Conservation (phyloP, 2,888 invertebrate species). For the Heliconius ismenius region DNA sequence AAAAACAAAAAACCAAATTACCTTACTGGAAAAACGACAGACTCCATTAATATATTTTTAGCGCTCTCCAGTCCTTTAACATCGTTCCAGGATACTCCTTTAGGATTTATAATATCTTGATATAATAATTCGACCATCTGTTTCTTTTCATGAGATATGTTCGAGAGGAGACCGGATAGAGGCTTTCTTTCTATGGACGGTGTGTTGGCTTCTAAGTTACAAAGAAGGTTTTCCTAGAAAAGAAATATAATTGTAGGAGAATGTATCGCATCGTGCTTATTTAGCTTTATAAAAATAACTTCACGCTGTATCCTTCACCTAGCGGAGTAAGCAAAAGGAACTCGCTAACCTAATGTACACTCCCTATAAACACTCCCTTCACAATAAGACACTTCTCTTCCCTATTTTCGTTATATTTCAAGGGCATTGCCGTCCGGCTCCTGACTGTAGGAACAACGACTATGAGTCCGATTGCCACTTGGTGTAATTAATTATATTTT, state of each 20-base stretch:
- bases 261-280: background rate
- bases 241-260: background rate
- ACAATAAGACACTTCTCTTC: too few species aligned
- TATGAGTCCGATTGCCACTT: too few species aligned
- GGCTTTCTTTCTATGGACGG: constrained; percentile 62
- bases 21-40: constrained; percentile 89
- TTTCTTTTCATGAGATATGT: constrained; percentile 80
- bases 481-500: too few species aligned
- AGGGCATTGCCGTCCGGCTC: background rate
- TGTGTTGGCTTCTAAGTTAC: constrained; percentile 47
- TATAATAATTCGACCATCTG: constrained; percentile 85
- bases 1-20: constrained; percentile 42
- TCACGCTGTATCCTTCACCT: background rate
- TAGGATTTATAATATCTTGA: constrained; percentile 83
- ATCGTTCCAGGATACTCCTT: constrained; percentile 89
- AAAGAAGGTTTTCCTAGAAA: constrained; percentile 50
- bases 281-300: background rate
- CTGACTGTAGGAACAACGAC: too few species aligned
- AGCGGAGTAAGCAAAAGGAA: background rate
- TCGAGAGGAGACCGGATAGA: constrained; percentile 57
- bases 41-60: constrained; percentile 91
- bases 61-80: constrained; percentile 86
- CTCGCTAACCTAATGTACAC: background rate
- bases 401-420: too few species aligned
- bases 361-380: too few species aligned